These are phyloP conservation scores for Pandemis corylana DNA, from an alignment of 2,888 invertebrate genomes.

Conservation along the genomic window DNA sequence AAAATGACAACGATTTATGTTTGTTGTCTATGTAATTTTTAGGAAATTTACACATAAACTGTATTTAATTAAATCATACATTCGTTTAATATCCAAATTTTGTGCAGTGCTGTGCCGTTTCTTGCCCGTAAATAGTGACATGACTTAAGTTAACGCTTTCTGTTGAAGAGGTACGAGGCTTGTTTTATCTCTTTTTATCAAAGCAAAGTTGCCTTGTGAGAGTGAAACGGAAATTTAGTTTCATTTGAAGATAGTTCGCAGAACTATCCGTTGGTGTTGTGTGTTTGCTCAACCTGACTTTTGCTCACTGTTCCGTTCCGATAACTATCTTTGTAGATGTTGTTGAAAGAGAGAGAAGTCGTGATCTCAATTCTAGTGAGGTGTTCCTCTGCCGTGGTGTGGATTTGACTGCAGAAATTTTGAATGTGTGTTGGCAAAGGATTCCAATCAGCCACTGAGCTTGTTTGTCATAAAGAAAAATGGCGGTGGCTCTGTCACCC, in stretches of 20 bases:
- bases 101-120: background rate
- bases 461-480: conserved; percentile 60
- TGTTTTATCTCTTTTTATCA: background rate
- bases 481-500: conserved; percentile 90
- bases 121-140: background rate
- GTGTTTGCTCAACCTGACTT: conserved; percentile 29
- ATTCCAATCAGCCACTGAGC: conserved; percentile 48
- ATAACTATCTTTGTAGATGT: background rate
- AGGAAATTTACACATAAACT: background rate
- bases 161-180: no score
- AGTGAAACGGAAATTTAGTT: background rate
- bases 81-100: no score
- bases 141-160: no score
- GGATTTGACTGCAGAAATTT: conserved; percentile 19
- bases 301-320: conserved; percentile 14
- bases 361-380: conserved; percentile 10
- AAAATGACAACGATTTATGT: background rate
- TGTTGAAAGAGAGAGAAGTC: background rate
- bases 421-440: conserved; percentile 39
- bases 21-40: background rate
- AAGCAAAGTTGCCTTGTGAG: background rate
- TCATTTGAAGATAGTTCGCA: conserved; percentile 5
- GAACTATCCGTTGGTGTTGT: background rate
- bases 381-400: conserved; percentile 9
- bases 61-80: background rate